phyloP scores from a whole-genome alignment of 1,140 invertebrate species.

The Hermetia illucens region DNA sequence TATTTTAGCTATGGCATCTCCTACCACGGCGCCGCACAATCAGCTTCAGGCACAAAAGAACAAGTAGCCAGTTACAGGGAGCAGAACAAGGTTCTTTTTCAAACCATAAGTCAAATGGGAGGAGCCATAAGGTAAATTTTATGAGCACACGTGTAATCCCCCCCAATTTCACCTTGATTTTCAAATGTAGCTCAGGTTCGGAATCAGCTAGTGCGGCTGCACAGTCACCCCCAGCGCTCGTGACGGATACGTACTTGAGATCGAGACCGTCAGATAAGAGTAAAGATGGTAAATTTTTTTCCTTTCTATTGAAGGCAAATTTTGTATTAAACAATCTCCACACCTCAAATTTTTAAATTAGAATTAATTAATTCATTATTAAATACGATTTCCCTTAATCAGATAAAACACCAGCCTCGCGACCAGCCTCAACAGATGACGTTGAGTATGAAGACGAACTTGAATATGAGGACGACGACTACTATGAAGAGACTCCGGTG shows the following conservation, averaged over 20 bases:
- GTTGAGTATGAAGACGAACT: constrained; percentile 20
- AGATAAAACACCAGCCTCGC: background rate
- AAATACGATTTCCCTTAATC: background rate
- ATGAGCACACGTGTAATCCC: too few relatives aligned
- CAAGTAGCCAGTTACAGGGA: constrained; percentile 32
- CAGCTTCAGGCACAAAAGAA: constrained; percentile 52
- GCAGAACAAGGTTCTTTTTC: constrained; percentile 28
- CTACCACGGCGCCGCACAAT: constrained; percentile 66
- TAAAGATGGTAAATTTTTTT: background rate
- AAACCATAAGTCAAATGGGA: constrained; percentile 28
- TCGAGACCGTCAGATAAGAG: constrained; percentile 16
- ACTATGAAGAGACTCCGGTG: constrained; percentile 37
- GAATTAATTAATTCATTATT: background rate
- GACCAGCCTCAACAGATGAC: too few relatives aligned
- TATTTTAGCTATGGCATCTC: constrained; percentile 48
- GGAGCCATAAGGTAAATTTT: constrained; percentile 2
- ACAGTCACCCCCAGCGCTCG: background rate
- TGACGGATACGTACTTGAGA: constrained; percentile 8
- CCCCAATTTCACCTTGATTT: too few relatives aligned
- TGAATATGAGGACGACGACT: constrained; percentile 33
- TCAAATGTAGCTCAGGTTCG: too few relatives aligned
- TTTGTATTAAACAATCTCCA: background rate
- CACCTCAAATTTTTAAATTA: background rate
- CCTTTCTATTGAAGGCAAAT: background rate
- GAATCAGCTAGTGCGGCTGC: background rate